A percentile compares a stretch with the other conserved stretches of the same genome.
Conservation (phyloP, 1,140 invertebrate genomes). For the Macrobrachium nipponense region DNA sequence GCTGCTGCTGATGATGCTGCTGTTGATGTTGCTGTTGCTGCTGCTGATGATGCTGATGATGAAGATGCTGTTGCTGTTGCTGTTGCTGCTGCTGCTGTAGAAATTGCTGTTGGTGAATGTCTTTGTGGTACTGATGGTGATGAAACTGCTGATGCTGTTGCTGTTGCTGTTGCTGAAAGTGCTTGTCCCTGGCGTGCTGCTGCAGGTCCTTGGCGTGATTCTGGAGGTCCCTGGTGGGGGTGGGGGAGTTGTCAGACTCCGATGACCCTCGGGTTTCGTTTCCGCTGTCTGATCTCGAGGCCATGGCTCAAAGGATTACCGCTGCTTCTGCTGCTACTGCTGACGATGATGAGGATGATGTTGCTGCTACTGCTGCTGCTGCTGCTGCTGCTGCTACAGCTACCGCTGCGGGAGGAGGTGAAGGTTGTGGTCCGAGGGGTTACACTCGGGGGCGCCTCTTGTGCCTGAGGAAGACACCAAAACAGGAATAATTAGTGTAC, state of each 20-base stretch:
- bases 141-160: constrained; percentile 35
- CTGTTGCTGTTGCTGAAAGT: constrained; percentile 29
- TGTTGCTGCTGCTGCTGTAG: background rate
- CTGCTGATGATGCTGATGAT: constrained; percentile 31
- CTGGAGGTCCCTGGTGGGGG: constrained; percentile 35
- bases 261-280: constrained; percentile 64
- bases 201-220: constrained; percentile 2
- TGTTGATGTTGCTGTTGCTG: constrained; percentile 37
- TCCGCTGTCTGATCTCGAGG: constrained; percentile 62
- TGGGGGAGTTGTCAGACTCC: constrained; percentile 62
- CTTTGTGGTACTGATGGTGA: constrained; percentile 40
- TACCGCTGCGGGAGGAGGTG: too few species aligned
- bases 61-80: constrained; percentile 13
- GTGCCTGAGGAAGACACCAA: background rate
- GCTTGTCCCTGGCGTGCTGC: constrained; percentile 21
- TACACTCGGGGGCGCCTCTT: constrained; percentile 3
- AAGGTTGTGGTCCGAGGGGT: too few species aligned
- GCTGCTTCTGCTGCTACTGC: too few species aligned
- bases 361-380: too few species aligned
- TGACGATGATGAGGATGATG: too few species aligned
- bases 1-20: constrained; percentile 25
- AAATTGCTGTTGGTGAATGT: too few species aligned
- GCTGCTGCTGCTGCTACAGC: too few species aligned
- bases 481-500: background rate
- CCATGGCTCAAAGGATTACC: constrained; percentile 37